Evolutionary conservation across 2,797 vertebrate genomes (phyloP).

Genomic region (Helicolenus hilgendorfi): DNA sequence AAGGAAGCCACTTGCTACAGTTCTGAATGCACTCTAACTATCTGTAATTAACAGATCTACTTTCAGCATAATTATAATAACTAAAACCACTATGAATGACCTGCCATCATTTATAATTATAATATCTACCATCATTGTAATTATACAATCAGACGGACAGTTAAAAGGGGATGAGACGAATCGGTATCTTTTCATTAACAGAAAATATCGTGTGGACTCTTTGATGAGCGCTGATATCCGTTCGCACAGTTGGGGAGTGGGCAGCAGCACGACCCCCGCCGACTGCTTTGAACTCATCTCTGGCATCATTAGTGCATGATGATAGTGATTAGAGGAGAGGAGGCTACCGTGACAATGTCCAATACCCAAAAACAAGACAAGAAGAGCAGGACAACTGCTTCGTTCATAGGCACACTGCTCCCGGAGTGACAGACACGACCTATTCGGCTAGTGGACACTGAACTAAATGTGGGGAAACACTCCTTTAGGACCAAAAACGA

Average conservation of each 20-base stretch:
- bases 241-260: conserved; percentile 49
- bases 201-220: conserved; percentile 68
- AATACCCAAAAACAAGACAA: conserved; percentile 35
- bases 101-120: conserved; percentile 77
- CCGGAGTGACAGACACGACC: neutral
- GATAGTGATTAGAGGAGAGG: conserved; percentile 68
- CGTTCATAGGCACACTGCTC: neutral
- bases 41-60: conserved; percentile 69
- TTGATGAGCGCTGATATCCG: conserved; percentile 69
- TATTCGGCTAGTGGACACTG: neutral
- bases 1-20: conserved; percentile 31
- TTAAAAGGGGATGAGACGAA: conserved; percentile 69
- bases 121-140: conserved; percentile 61
- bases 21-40: conserved; percentile 45
- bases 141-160: conserved; percentile 77
- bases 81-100: conserved; percentile 73
- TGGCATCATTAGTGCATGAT: conserved; percentile 72
- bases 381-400: conserved; percentile 20
- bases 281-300: conserved; percentile 74
- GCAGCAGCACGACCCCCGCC: conserved; percentile 46
- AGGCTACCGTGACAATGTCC: conserved; percentile 53
- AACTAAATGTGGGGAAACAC: neutral
- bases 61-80: conserved; percentile 74
- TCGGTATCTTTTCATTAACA: conserved; percentile 65
- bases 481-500: neutral